Evolutionary conservation across 2,888 invertebrate genomes (phyloP).

Genomic region (Danaus chrysippus): DNA sequence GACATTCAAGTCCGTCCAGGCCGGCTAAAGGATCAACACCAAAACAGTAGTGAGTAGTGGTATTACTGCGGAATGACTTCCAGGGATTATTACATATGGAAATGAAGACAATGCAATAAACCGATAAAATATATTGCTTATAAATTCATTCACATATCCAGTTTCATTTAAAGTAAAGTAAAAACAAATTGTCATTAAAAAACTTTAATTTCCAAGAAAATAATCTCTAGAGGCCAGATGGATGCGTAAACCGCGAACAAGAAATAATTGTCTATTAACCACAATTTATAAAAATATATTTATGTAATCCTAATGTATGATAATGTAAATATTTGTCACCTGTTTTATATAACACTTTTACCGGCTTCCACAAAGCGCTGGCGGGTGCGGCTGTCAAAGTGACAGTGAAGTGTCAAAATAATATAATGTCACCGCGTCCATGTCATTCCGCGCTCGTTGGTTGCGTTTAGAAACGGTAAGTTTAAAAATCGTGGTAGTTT

Average conservation of each 20-base stretch:
- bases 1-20: constrained; percentile 72
- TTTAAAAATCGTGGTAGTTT: constrained; percentile 16
- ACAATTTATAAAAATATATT: constrained; percentile 53
- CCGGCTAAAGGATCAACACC: constrained; percentile 73
- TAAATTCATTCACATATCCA: constrained; percentile 9
- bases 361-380: constrained; percentile 1
- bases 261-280: constrained; percentile 69
- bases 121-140: constrained; percentile 3
- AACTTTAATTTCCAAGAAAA: constrained; percentile 28
- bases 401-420: not conserved
- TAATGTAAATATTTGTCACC: constrained; percentile 31
- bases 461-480: not conserved
- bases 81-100: constrained; percentile 40
- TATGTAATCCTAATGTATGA: constrained; percentile 25
- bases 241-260: constrained; percentile 43
- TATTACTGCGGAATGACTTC: constrained; percentile 45
- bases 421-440: not conserved
- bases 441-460: not conserved
- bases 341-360: constrained; percentile 24
- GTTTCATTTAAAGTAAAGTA: constrained; percentile 13
- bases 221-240: constrained; percentile 42
- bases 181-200: constrained; percentile 14
- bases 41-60: constrained; percentile 72
- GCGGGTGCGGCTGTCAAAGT: not conserved
- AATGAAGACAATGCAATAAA: not conserved